Conservation (phyloP, 1,140 invertebrate species). For the Rhyzopertha dominica region DNA sequence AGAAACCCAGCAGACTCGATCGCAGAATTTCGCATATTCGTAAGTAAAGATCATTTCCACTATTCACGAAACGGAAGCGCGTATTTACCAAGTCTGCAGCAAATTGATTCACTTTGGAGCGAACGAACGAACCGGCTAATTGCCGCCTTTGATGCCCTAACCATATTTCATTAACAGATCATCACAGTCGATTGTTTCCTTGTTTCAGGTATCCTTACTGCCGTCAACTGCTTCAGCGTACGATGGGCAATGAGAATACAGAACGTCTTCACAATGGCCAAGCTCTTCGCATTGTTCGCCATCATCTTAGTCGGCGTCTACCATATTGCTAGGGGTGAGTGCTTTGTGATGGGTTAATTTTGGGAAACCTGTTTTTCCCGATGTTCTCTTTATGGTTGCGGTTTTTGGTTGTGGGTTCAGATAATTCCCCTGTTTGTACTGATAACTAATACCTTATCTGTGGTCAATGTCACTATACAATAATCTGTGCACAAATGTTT, state of each 20-base stretch:
- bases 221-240: slow-evolving; percentile 83
- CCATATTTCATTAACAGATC: background rate
- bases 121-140: background rate
- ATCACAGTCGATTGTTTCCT: slow-evolving; percentile 12
- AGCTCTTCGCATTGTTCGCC: slow-evolving; percentile 73
- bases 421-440: no score
- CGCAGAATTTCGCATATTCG: no score
- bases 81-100: no score
- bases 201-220: slow-evolving; percentile 73
- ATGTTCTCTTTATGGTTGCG: background rate
- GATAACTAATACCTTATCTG: no score
- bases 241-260: slow-evolving; percentile 87
- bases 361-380: background rate
- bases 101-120: no score
- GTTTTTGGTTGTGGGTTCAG: no score
- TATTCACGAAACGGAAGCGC: no score
- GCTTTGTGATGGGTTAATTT: background rate
- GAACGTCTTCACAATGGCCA: slow-evolving; percentile 84
- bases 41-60: no score
- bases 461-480: no score
- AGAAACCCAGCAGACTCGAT: no score
- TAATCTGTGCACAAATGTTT: no score
- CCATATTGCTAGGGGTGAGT: slow-evolving; percentile 63
- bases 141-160: background rate
- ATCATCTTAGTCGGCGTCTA: slow-evolving; percentile 80